Evolutionary conservation across 1,140 invertebrate genomes (phyloP), one percentile per base, ranked within the genome.

Genomic region (Drosophila aff.): DNA sequence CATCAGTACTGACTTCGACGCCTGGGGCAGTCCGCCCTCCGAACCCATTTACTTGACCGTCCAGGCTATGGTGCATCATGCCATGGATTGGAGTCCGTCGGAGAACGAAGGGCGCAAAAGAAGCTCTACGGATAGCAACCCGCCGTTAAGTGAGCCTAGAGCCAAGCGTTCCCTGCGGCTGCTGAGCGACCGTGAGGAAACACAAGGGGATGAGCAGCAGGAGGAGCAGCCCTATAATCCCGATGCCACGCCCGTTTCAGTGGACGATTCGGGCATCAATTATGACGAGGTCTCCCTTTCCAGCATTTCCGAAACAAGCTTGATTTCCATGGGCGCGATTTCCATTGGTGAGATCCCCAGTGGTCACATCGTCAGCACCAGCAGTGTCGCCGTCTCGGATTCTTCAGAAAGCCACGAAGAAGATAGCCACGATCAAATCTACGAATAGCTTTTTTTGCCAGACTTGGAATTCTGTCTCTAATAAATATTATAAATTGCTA

Each of bases 281-380:
- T 62, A 65, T 26, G 72, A 85, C 11, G 67, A 72, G n/a, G 18
- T 57, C 4, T 72, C 81, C 1, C 8, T 85, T 0, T 76, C 85
- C 11, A 81, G 66, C 52, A 26, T 69, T 10, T 62, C 59, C 18
- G 74, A 79, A 0, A 2, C 15, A 9, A 82, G 63, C 44, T 46
- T 64, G 1, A 4, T 69, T 0, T 90, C 82, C 5, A 85, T 79
- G 65, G 82, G 85, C 3, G 85, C 23, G 1, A 5, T 69, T 0
- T 90, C 82, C 7, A 91, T 82, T 68, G 85, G 85, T 4, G 85
- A 90, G 18, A 59, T 90, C 16, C 86, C 86, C n/a, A 90, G 82
- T 31, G 81, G 55, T 8, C 57, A 82, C 7, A 28, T 90, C 31
- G 65, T 85, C 49, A 90, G 85, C 76, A 91, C 85, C 21, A 90